Conservation (phyloP, 1,140 invertebrate genomes). For the Berghia stephanieae region DNA sequence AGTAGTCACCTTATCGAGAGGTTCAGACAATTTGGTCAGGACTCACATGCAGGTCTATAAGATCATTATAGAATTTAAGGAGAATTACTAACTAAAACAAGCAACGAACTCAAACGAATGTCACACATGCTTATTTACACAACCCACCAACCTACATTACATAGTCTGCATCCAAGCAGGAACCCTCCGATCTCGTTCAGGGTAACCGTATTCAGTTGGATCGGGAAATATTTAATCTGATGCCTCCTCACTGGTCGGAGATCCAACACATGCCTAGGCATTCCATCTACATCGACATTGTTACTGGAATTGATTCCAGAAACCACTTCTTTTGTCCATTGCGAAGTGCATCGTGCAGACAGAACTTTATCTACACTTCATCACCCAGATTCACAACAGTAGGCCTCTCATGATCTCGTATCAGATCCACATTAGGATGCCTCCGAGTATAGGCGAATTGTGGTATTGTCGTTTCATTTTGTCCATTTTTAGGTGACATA, state of each 20-base stretch:
- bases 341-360: neutral
- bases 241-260: neutral
- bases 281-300: neutral
- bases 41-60: too few relatives aligned
- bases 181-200: neutral
- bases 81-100: too few relatives aligned
- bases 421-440: neutral
- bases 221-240: neutral
- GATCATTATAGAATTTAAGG: too few relatives aligned
- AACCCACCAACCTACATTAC: conserved; percentile 5
- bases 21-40: too few relatives aligned
- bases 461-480: neutral
- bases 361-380: neutral
- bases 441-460: neutral
- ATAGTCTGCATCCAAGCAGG: conserved; percentile 2
- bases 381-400: neutral
- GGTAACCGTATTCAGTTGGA: neutral
- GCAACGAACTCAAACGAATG: too few relatives aligned
- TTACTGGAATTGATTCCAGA: neutral
- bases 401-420: neutral
- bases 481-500: conserved; percentile 1
- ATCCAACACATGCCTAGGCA: neutral
- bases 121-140: too few relatives aligned
- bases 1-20: too few relatives aligned
- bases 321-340: neutral